Conservation (phyloP, 2,797 vertebrate genomes). For the Phataginus tricuspis region DNA sequence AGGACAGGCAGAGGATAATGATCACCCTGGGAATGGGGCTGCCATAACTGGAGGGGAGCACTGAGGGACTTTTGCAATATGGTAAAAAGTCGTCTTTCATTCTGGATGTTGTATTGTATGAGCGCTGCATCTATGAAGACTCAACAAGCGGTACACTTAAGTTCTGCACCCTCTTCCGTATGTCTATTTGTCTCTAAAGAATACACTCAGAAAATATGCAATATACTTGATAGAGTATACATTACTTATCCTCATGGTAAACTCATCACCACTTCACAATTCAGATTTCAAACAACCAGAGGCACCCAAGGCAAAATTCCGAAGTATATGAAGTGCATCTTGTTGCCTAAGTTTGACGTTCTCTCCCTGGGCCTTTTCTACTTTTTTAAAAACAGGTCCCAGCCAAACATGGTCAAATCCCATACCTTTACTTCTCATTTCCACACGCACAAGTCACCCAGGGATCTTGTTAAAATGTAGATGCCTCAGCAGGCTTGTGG, state of each 20-base stretch:
- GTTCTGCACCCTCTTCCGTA: background rate
- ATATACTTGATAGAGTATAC: background rate
- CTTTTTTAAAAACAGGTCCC: background rate
- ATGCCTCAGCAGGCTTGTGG: background rate
- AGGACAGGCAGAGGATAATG: background rate
- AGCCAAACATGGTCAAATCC: background rate
- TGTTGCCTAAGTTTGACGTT: background rate
- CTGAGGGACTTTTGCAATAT: background rate
- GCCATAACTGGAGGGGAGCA: background rate
- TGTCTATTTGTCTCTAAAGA: background rate
- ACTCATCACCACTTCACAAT: background rate
- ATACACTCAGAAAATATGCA: background rate
- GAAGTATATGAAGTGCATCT: background rate
- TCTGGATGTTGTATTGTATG: background rate
- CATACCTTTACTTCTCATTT: background rate
- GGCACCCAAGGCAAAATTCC: background rate
- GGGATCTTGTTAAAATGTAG: background rate
- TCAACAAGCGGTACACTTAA: background rate
- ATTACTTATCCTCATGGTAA: background rate
- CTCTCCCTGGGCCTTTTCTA: background rate
- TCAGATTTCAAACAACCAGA: background rate
- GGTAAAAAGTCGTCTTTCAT: background rate
- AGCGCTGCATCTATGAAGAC: background rate
- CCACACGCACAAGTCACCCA: background rate
- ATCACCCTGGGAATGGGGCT: background rate